Base-by-base conservation (phyloP, 2,113 vertebrate species). In the Laticauda laticaudata region DNA sequence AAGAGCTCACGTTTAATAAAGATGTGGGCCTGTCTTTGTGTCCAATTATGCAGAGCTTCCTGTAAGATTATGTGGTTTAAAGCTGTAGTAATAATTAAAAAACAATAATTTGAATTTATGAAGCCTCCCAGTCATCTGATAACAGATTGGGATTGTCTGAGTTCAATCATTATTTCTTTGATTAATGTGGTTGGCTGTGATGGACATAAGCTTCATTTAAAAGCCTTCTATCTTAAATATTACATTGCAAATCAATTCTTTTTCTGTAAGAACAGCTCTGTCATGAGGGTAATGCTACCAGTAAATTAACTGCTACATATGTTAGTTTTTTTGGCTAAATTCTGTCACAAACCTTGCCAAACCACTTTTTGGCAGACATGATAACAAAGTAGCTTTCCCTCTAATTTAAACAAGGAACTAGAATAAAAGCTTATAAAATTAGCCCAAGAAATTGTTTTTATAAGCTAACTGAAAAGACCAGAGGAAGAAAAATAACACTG, bases 221-320 rank as follows among this genome's bases (percentile, higher is more conserved):
- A 95, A 81, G 93, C 93, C 92, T 94, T 95, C 91, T 94, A 95
- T 4, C 81, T 15, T 88, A 51, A 61, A 53, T 96, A 97, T 97
- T 95, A 91, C 5, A 94, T 97, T 96, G 95, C 95, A 96, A 96
- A 93, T 94, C 96, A 95, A 94, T 91, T 94, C 91, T 94, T 96
- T 95, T 94, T 94, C 94, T 95, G 95, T 96, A 95, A 95, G 95
- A 97, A 95, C 95, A 96, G 95, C 95, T 95, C 59, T 96, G 96
- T 96, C 94, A 93, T 88, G 96, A 94, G 96, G 92, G 94, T 94
- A 94, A 54, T 95, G 95, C 55, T 43, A 93, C 95, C 95, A 96
- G 95, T 96, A 97, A 96, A 96, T 96, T 97, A 97, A 97, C 95
- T 94, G 88, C 86, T 96, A 96, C 97, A 97, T 95, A 97, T 97